Evolutionary conservation across 1,140 invertebrate genomes (phyloP).

Genomic region (Rhopalosiphum maidis): DNA sequence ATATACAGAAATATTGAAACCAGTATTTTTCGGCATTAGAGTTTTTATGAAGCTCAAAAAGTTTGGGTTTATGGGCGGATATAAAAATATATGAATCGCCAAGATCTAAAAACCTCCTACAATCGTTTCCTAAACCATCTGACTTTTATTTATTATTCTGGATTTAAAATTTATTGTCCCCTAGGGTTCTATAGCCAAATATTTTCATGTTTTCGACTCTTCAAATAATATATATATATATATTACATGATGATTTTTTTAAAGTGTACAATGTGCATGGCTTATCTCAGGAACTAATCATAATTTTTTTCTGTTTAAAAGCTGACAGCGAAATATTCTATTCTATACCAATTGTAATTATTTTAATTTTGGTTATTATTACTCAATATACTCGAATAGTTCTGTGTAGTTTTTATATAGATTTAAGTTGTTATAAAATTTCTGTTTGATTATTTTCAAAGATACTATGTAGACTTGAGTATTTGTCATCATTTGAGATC

Average conservation of each 20-base stretch:
- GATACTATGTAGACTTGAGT: neutral
- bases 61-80: constrained; percentile 52
- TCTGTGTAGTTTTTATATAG: neutral
- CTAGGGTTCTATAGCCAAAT: constrained; percentile 18
- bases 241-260: neutral
- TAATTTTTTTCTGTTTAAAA: neutral
- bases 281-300: neutral
- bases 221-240: neutral
- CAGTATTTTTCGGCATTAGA: neutral
- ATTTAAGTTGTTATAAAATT: neutral
- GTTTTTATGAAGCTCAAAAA: constrained; percentile 34
- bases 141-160: constrained; percentile 53
- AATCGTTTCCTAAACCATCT: constrained; percentile 33
- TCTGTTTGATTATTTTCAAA: neutral
- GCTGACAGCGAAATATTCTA: neutral
- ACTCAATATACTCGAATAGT: neutral
- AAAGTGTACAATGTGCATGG: neutral
- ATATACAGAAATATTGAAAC: constrained; percentile 21
- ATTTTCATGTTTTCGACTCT: neutral
- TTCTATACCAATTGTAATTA: neutral
- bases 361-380: neutral
- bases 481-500: neutral
- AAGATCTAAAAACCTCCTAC: constrained; percentile 40
- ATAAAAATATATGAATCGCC: constrained; percentile 49
- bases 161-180: constrained; percentile 52